A percentile compares a stretch with the other conserved stretches of the same genome.
These are phyloP conservation scores for Napeogenes inachia DNA, from an alignment of 2,888 invertebrate genomes.

Conservation along the genomic window DNA sequence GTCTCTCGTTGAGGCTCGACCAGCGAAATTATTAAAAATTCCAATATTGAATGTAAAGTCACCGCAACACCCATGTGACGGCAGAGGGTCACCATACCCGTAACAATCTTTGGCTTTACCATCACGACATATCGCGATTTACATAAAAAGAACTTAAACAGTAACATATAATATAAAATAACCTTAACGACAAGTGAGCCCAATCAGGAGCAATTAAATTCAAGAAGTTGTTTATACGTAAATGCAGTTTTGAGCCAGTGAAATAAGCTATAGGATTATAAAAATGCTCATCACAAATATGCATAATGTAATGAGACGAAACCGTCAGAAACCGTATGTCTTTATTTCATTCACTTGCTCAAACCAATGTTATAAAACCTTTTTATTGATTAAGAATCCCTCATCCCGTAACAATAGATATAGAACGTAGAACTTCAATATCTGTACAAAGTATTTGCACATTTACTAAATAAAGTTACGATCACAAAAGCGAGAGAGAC, in stretches of 20 bases:
- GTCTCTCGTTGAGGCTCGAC: conserved; percentile 20
- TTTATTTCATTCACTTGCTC: conserved; percentile 20
- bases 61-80: conserved; percentile 67
- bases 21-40: conserved; percentile 20
- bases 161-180: conserved; percentile 47
- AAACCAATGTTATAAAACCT: conserved; percentile 14
- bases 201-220: conserved; percentile 47
- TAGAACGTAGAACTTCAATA: conserved; percentile 15
- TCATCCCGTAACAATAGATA: conserved; percentile 22
- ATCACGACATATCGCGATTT: conserved; percentile 76
- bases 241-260: conserved; percentile 52
- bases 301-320: not conserved
- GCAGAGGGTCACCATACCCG: conserved; percentile 78
- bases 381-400: conserved; percentile 14
- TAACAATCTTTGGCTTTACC: conserved; percentile 78
- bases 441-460: conserved; percentile 25
- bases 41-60: conserved; percentile 43
- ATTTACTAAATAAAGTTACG: conserved; percentile 23
- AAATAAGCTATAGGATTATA: conserved; percentile 17
- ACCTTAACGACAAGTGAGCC: conserved; percentile 40
- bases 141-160: conserved; percentile 48
- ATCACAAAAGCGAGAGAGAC: conserved; percentile 52
- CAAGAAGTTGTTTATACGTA: conserved; percentile 37
- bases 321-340: not conserved
- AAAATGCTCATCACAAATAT: not conserved